Evolutionary conservation across 2,797 vertebrate species (phyloP).

Genomic region (Trichosurus vulpecula): DNA sequence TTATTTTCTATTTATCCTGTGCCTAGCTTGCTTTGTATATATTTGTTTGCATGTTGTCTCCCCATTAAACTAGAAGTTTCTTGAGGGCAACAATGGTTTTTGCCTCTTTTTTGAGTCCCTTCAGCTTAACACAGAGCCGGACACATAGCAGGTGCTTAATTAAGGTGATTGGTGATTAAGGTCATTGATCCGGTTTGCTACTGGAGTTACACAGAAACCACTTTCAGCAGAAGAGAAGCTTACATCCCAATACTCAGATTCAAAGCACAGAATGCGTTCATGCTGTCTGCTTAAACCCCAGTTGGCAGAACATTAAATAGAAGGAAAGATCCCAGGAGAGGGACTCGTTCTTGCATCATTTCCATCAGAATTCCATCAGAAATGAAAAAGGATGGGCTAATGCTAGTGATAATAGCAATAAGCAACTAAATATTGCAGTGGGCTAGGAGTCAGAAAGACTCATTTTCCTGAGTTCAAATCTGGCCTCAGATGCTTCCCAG

Average conservation of each 20-base stretch:
- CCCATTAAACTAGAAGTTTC: too few relatives aligned
- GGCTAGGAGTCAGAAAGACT: neutral
- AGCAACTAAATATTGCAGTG: accelerated
- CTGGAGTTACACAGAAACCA: too few relatives aligned
- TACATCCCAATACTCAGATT: neutral
- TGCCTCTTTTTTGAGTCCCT: too few relatives aligned
- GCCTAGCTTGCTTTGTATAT: neutral
- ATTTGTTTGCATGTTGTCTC: neutral
- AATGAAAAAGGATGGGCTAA: neutral
- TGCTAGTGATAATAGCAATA: neutral
- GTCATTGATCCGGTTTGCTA: too few relatives aligned
- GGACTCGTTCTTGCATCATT: neutral
- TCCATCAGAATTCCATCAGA: neutral
- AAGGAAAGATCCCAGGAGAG: neutral
- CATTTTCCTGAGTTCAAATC: neutral
- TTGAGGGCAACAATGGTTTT: too few relatives aligned
- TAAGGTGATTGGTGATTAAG: too few relatives aligned
- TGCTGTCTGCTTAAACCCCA: neutral
- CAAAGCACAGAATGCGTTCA: neutral
- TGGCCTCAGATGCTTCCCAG: neutral
- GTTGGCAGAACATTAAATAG: neutral
- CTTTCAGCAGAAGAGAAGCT: neutral
- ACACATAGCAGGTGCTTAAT: too few relatives aligned
- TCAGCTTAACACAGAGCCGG: too few relatives aligned
- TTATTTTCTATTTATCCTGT: neutral